phyloP scores from a whole-genome alignment of 2,888 invertebrate species.

The Noctua janthina region DNA sequence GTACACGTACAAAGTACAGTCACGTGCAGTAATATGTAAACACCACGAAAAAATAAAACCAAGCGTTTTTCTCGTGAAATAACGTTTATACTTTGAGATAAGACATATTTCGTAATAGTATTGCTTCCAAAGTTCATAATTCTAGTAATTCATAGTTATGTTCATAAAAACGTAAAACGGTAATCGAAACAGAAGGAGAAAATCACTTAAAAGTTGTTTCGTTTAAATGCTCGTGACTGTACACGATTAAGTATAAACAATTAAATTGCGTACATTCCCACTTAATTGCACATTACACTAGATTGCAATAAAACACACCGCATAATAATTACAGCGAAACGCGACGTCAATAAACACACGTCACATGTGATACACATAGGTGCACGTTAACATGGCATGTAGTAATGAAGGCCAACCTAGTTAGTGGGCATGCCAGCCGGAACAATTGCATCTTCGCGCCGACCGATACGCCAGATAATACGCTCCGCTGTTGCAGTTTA shows the following conservation, averaged over 20 bases:
- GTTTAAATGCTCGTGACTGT: background rate
- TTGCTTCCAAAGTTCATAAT: background rate
- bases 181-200: background rate
- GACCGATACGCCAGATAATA: constrained; percentile 66
- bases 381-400: constrained; percentile 60
- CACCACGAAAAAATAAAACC: background rate
- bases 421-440: constrained; percentile 87
- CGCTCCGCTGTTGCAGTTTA: constrained; percentile 50
- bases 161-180: background rate
- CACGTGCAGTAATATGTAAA: background rate
- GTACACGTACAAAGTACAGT: background rate
- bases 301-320: constrained; percentile 54
- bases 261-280: constrained; percentile 38
- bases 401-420: constrained; percentile 87
- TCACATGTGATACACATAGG: constrained; percentile 58
- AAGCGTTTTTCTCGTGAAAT: background rate
- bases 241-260: constrained; percentile 41
- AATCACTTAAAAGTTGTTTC: background rate
- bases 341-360: constrained; percentile 57
- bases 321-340: constrained; percentile 51
- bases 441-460: constrained; percentile 89
- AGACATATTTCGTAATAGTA: background rate
- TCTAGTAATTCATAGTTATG: too few relatives aligned
- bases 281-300: constrained; percentile 52
- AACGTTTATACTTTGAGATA: background rate